phyloP scores from a whole-genome alignment of 2,797 vertebrate species.

The Centroberyx gerrardi region DNA sequence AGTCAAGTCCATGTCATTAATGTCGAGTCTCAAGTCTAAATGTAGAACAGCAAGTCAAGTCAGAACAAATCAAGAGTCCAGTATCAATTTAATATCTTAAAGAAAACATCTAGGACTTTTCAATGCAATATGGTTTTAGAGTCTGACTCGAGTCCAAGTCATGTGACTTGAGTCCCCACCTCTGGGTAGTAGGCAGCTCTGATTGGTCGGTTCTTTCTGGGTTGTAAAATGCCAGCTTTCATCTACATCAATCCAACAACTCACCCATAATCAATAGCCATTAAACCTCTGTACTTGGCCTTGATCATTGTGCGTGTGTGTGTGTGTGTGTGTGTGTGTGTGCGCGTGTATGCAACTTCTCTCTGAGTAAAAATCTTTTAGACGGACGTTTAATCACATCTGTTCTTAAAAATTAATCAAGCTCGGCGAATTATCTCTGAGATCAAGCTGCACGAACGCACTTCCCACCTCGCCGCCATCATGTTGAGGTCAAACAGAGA shows the following conservation, averaged over 20 bases:
- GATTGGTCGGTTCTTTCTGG: neutral
- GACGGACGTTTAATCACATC: conserved; percentile 49
- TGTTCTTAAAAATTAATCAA: conserved; percentile 44
- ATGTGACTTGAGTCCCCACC: too few species aligned
- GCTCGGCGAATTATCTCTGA: conserved; percentile 38
- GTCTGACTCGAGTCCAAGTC: too few species aligned
- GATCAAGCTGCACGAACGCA: conserved; percentile 30
- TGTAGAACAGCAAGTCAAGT: too few species aligned
- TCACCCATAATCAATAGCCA: conserved; percentile 26
- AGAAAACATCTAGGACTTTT: too few species aligned
- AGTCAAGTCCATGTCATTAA: too few species aligned
- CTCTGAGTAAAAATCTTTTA: conserved; percentile 23
- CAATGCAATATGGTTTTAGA: too few species aligned
- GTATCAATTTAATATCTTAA: too few species aligned
- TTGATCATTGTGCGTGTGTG: neutral
- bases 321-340: neutral
- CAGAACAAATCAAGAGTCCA: too few species aligned
- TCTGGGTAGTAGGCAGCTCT: neutral
- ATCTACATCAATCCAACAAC: conserved; percentile 18
- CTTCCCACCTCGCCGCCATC: neutral
- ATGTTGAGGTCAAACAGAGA: conserved; percentile 9
- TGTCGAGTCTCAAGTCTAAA: too few species aligned
- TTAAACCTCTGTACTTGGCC: conserved; percentile 28
- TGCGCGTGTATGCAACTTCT: conserved; percentile 8
- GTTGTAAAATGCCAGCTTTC: neutral